Base-by-base conservation (phyloP, 2,888 invertebrate species). In the Branchipolynoe longqiensis region DNA sequence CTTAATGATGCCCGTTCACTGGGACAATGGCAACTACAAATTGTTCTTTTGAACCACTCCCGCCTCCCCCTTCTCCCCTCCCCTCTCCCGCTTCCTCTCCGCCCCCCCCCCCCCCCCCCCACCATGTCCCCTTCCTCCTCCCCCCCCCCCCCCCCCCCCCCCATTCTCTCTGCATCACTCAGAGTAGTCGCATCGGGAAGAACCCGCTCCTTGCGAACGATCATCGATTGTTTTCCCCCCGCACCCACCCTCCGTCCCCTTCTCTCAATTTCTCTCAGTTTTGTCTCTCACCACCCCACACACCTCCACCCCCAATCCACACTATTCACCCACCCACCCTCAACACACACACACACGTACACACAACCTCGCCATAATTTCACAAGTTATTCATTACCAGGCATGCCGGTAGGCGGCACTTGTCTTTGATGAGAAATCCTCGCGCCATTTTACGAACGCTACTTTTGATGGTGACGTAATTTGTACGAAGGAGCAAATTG, bases 401-500 rank as follows among this genome's bases (percentile, higher is more conserved):
- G 38, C 69, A 38, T 62, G 62, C 62, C 62, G 36, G 69, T 22
- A 69, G 69, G 38, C 69, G 38, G 25, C 69, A 69, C 18, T 31
- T 56, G 69, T 22, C 69, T 69, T 69, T 69, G 69, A 69, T 69
- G 69, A 69, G 69, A 69, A 69, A 69, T 38, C n/a, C 69, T 22
- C 0, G 69, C 14, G 38, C 69, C 33, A 69, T n/a, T 69, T 69
- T 69, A 69, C 36, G 69, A 69, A 18, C 38, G 18, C 69, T 69
- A 69, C 69, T 69, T 69, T 69, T 69, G 69, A 69, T 69, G 69
- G 69, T 69, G 69, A 38, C 69, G 69, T 69, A 69, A 69, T 69
- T 69, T 69, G 69, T 69, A 69, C 38, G 69, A 69, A 69, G 69
- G 69, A 33, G 69, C 69, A 69, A 69, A 69, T 69, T 69, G 69